A percentile compares a stretch with the other conserved stretches of the same genome.
phyloP scores from a whole-genome alignment of 2,888 invertebrate genomes.

The Iphiclides podalirius region DNA sequence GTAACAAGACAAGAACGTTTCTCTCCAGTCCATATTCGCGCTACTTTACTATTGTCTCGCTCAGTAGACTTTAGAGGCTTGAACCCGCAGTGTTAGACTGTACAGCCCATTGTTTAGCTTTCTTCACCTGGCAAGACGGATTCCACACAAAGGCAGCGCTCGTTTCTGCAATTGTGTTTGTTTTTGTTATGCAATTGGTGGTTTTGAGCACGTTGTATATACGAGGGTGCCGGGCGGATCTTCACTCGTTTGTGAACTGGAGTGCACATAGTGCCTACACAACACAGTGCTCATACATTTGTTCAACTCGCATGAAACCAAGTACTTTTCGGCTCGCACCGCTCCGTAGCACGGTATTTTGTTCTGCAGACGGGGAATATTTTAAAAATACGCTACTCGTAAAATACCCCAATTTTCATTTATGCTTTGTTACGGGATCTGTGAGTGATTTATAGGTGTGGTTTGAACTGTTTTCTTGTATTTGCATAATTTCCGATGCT shows the following conservation, averaged over 20 bases:
- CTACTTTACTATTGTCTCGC: conserved; percentile 71
- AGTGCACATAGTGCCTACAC: conserved; percentile 34
- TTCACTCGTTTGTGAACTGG: conserved; percentile 65
- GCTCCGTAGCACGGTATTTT: conserved; percentile 16
- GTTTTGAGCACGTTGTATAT: conserved; percentile 57
- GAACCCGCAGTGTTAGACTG: conserved; percentile 60
- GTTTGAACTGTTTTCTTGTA: no score
- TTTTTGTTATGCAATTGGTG: conserved; percentile 76
- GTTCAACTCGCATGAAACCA: conserved; percentile 25
- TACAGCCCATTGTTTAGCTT: conserved; percentile 73
- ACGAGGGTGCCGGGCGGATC: conserved; percentile 42
- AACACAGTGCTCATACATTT: conserved; percentile 21
- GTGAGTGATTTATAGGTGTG: no score
- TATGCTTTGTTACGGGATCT: conserved; percentile 49
- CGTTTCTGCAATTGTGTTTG: conserved; percentile 70
- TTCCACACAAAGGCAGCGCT: conserved; percentile 69
- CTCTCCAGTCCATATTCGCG: conserved; percentile 69
- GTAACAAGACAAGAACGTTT: conserved; percentile 74
- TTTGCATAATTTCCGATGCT: no score
- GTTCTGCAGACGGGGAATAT: conserved; percentile 28
- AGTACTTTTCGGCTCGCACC: conserved; percentile 22
- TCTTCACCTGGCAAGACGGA: conserved; percentile 73
- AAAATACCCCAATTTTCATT: conserved; percentile 55
- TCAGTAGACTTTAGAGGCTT: conserved; percentile 69
- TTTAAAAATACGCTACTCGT: conserved; percentile 43